These are phyloP conservation scores for Sarcophaga carnaria DNA, from an alignment of 2,888 invertebrate genomes.

Conservation along the genomic window DNA sequence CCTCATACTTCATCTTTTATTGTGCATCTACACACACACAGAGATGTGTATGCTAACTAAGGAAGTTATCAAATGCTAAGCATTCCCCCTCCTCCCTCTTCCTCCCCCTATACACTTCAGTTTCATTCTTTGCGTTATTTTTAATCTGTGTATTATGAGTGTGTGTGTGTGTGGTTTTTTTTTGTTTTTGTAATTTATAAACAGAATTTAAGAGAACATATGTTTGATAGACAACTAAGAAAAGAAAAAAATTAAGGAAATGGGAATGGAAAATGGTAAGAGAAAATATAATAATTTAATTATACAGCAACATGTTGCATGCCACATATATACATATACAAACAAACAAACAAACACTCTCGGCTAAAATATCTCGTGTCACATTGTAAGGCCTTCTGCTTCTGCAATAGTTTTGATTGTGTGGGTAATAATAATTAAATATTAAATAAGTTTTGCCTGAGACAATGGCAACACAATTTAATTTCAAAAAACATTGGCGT, in stretches of 20 bases:
- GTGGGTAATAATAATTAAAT: background rate
- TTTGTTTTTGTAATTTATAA: conserved; percentile 18
- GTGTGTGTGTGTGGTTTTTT: background rate
- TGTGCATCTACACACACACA: background rate
- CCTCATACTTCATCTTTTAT: conserved; percentile 18
- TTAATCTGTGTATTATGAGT: background rate
- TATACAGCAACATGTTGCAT: conserved; percentile 63
- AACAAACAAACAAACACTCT: background rate
- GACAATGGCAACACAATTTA: background rate
- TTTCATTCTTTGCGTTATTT: background rate
- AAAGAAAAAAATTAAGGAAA: conserved; percentile 27
- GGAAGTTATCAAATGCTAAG: conserved; percentile 4
- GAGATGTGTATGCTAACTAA: background rate
- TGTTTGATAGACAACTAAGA: conserved; percentile 60
- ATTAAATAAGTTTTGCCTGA: background rate
- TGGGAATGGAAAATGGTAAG: conserved; percentile 13
- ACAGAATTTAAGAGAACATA: conserved; percentile 62
- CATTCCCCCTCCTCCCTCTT: too few relatives aligned
- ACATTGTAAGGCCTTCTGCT: background rate
- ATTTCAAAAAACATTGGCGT: background rate
- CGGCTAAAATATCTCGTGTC: background rate
- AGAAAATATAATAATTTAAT: conserved; percentile 49
- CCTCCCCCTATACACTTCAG: background rate
- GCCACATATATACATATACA: background rate
- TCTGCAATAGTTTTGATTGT: background rate